A percentile compares a stretch with the other conserved stretches of the same genome.
Conservation (phyloP, 37 sponge, comb jelly and placozoan species). For the Beroe ovata region DNA sequence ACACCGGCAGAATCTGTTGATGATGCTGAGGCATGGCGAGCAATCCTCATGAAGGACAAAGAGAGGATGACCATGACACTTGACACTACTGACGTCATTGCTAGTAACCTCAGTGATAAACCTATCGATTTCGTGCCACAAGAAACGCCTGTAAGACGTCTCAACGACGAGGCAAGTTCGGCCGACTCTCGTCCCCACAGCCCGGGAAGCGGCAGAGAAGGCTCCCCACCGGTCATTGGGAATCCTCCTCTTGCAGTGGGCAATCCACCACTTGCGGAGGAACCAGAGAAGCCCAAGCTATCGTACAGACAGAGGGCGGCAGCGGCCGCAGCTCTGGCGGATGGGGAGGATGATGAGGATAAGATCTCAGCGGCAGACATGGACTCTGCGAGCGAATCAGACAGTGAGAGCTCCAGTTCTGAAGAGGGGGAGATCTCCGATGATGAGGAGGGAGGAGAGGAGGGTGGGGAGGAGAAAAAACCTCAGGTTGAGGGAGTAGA, state of each 20-base stretch:
- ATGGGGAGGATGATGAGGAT: conserved; percentile 42
- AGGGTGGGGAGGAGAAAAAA: neutral
- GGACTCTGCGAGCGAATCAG: neutral
- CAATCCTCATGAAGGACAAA: conserved; percentile 11
- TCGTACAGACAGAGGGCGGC: conserved; percentile 25
- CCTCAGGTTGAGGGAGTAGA: neutral
- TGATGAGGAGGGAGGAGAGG: neutral
- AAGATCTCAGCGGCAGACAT: conserved; percentile 21
- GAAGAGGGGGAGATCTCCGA: conserved; percentile 43
- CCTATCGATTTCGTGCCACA: conserved; percentile 31
- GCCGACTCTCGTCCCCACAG: neutral
- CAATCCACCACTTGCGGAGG: conserved; percentile 34
- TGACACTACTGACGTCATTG: conserved; percentile 9
- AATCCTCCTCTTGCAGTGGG: conserved; percentile 40
- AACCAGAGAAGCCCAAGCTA: neutral
- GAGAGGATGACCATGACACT: neutral
- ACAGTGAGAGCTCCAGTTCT: conserved; percentile 12
- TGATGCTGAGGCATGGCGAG: conserved; percentile 24
- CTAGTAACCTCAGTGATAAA: conserved; percentile 37
- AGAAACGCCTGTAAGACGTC: neutral
- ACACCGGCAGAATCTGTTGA: neutral
- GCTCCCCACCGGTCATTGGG: neutral
- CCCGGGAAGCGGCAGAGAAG: neutral
- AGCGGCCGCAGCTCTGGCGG: neutral
- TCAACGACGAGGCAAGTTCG: neutral